Base-by-base conservation (phyloP, 2,797 vertebrate genomes). In the Coilia nasus region DNA sequence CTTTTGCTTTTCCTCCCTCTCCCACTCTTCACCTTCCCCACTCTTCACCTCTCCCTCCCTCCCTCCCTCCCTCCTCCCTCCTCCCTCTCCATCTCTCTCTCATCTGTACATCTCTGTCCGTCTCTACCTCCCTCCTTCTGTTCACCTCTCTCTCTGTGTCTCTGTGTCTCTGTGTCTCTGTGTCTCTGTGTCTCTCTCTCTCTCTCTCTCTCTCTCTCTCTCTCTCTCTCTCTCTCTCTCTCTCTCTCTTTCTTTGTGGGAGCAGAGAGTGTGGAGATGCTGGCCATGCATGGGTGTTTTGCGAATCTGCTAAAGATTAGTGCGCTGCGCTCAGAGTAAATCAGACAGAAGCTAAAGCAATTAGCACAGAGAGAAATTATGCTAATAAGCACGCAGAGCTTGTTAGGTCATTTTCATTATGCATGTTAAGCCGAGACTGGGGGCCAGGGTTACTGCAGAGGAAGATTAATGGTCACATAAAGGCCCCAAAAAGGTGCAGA, bases 331-430 rank as follows among this genome's bases (percentile, higher is more conserved):
- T 93, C 89, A 93, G 89, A 93, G 92, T 93, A 94, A 96, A 94
- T 91, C 88, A 92, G 92, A 93, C 92, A 92, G 92, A 93, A 92
- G 87, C 90, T 95, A 93, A 96, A 93, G 92, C 93, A 97, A 96
- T 97, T 96, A 96, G 94, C 91, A 93, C 92, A 86, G 87, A 94
- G 93, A 95, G 88, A 93, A 90, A 95, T 94, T 95, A 95, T 91
- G 88, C 90, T 96, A 97, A 96, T 96, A 91, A 96, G 93, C 90
- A 88, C 89, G 86, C 88, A 90, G 88, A 92, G 90, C 93, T 93
- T 97, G 94, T 95, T 95, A 96, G 94, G 94, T 97, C 95, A 96
- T 92, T 92, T 93, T 93, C 93, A 94, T 96, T 94, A 96, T 92
- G 93, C 93, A 94, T 94, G 93, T 94, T 96, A 95, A 96, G 90